phyloP scores from a whole-genome alignment of 2,888 invertebrate species.

The Drosophila meridionalis region DNA sequence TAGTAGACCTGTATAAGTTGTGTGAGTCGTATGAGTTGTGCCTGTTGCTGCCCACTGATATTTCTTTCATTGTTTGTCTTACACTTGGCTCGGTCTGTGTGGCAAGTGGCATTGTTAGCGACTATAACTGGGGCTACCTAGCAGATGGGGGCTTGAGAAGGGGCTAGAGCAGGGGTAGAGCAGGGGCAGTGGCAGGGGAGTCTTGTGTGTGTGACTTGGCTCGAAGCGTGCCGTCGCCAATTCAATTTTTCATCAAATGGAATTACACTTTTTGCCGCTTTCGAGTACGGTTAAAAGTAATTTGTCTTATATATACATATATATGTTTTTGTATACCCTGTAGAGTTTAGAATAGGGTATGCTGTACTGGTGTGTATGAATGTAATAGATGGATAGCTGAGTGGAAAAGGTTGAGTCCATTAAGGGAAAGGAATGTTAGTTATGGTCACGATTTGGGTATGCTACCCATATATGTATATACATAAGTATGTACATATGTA shows the following conservation, averaged over 20 bases:
- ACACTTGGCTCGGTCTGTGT: conserved; percentile 47
- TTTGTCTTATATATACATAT: conserved; percentile 55
- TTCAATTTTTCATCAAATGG: conserved; percentile 73
- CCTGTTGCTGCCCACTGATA: conserved; percentile 58
- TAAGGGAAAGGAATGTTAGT: no score
- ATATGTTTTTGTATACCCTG: neutral
- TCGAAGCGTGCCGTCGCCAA: conserved; percentile 74
- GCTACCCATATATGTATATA: no score
- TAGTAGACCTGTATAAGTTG: conserved; percentile 18
- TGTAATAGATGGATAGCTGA: neutral
- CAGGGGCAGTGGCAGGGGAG: neutral
- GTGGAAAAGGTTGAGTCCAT: neutral
- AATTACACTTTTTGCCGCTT: conserved; percentile 52
- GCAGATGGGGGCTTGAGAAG: neutral
- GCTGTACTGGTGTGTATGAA: no score
- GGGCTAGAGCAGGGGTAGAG: neutral
- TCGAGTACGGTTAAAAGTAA: conserved; percentile 73
- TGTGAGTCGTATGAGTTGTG: conserved; percentile 22
- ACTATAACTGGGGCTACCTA: conserved; percentile 21
- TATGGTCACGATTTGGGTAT: no score
- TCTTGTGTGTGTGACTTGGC: conserved; percentile 33
- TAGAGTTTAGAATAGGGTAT: neutral
- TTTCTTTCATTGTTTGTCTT: conserved; percentile 62
- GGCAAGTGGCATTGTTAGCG: conserved; percentile 74
- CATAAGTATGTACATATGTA: no score